Evolutionary conservation across 2,888 invertebrate genomes (phyloP).

Genomic region (Thera britannica): DNA sequence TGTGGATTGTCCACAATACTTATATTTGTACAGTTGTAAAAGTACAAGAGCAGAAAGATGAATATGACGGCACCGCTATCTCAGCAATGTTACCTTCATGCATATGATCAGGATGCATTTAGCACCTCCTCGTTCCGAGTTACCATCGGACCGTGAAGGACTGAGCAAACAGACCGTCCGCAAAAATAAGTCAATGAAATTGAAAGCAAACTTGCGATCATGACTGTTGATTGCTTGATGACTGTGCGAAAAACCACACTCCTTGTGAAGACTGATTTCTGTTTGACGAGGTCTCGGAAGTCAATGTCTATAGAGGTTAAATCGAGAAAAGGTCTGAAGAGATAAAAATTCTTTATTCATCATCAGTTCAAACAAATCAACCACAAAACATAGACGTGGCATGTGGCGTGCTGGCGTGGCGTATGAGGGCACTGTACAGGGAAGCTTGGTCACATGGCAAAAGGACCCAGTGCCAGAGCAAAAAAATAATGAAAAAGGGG

Average conservation of each 20-base stretch:
- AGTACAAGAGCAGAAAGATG: not conserved
- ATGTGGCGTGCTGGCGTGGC: too few relatives aligned
- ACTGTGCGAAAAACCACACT: conserved; percentile 19
- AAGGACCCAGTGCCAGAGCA: too few relatives aligned
- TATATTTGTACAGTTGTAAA: too few relatives aligned
- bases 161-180: conserved; percentile 31
- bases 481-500: too few relatives aligned
- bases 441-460: too few relatives aligned
- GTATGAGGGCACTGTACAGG: too few relatives aligned
- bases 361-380: too few relatives aligned
- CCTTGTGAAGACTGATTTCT: not conserved
- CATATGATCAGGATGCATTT: conserved; percentile 36
- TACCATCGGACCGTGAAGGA: conserved; percentile 36
- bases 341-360: too few relatives aligned
- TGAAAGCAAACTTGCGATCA: conserved; percentile 28
- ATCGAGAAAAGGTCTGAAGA: too few relatives aligned
- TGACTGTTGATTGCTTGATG: conserved; percentile 29
- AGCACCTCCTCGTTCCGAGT: conserved; percentile 34
- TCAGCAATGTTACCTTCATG: conserved; percentile 17
- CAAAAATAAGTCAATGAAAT: conserved; percentile 31
- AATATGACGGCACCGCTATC: not conserved
- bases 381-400: too few relatives aligned
- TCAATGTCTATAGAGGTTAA: too few relatives aligned
- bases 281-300: not conserved
- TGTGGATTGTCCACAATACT: too few relatives aligned